A percentile compares a stretch with the other conserved stretches of the same genome.
Evolutionary conservation across 2,888 invertebrate genomes (phyloP).

Genomic region (Ophion ventricosus): DNA sequence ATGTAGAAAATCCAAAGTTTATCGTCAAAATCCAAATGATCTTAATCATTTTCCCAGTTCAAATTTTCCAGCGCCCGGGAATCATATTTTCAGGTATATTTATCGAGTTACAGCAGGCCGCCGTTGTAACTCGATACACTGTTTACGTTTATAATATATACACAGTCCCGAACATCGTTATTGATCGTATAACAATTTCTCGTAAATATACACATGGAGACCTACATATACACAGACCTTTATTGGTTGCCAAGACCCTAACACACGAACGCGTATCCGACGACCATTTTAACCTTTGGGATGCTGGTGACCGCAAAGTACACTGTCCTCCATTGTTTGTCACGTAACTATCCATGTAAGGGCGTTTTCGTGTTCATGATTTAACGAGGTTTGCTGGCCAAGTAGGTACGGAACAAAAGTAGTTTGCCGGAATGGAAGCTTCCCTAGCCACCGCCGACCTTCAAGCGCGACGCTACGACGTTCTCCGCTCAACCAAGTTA

Average conservation of each 20-base stretch:
- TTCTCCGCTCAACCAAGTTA: slow-evolving; percentile 76
- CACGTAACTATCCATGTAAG: slow-evolving; percentile 64
- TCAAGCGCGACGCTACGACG: slow-evolving; percentile 59
- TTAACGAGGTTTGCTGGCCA: slow-evolving; percentile 74
- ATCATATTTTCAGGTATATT: neutral
- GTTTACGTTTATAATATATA: neutral
- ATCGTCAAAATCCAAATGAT: too few species aligned
- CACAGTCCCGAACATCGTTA: slow-evolving; percentile 8
- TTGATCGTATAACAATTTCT: slow-evolving; percentile 27
- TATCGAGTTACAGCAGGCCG: neutral
- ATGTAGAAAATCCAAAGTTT: too few species aligned
- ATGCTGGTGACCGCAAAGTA: slow-evolving; percentile 20
- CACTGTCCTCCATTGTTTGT: slow-evolving; percentile 43
- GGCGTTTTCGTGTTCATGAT: slow-evolving; percentile 70
- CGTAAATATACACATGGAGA: neutral
- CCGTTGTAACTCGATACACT: neutral
- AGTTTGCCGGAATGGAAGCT: slow-evolving; percentile 69
- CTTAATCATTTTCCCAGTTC: neutral
- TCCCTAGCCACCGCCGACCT: neutral
- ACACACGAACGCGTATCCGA: slow-evolving; percentile 14
- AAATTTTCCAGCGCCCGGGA: neutral
- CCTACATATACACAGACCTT: neutral
- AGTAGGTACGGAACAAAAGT: slow-evolving; percentile 77
- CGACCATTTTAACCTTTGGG: slow-evolving; percentile 32
- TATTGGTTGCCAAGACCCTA: neutral